These are phyloP conservation scores for Oxyruncus cristatus DNA, from an alignment of 2,113 vertebrate species.

Conservation along the genomic window DNA sequence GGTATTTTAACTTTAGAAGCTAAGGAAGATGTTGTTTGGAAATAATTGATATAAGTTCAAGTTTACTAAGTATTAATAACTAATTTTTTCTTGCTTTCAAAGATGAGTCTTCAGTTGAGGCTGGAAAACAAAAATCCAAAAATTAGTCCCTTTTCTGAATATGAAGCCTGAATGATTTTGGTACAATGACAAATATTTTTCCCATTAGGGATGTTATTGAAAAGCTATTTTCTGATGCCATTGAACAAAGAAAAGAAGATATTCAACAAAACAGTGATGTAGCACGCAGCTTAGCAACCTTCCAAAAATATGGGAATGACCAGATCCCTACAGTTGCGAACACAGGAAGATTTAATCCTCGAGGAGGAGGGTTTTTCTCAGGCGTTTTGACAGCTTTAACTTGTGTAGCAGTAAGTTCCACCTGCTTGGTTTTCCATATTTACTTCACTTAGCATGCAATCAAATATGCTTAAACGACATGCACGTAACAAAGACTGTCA, in stretches of 20 bases:
- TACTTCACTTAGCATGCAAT: background rate
- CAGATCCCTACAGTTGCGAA: conserved; percentile 65
- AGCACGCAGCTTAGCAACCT: conserved; percentile 79
- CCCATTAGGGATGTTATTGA: conserved; percentile 85
- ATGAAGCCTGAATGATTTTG: background rate
- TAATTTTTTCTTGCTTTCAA: background rate
- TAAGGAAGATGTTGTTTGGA: background rate
- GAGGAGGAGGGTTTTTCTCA: conserved; percentile 87
- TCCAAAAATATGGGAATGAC: conserved; percentile 86
- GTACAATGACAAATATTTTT: conserved; percentile 16
- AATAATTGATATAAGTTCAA: background rate
- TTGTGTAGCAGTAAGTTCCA: conserved; percentile 85
- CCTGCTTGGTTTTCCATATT: background rate
- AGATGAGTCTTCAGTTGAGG: background rate
- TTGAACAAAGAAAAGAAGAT: conserved; percentile 80
- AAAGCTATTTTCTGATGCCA: conserved; percentile 84
- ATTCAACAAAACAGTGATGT: conserved; percentile 80
- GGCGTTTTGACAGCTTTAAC: conserved; percentile 89
- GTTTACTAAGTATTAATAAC: background rate
- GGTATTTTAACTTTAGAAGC: background rate
- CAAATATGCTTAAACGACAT: background rate
- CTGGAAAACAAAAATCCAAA: background rate
- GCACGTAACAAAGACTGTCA: background rate
- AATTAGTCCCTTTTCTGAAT: background rate
- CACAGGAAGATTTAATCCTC: conserved; percentile 65